Evolutionary conservation across 2,797 vertebrate species (phyloP), one percentile per base, ranked within the genome.

Genomic region (Microctenopoma steveboyesi): DNA sequence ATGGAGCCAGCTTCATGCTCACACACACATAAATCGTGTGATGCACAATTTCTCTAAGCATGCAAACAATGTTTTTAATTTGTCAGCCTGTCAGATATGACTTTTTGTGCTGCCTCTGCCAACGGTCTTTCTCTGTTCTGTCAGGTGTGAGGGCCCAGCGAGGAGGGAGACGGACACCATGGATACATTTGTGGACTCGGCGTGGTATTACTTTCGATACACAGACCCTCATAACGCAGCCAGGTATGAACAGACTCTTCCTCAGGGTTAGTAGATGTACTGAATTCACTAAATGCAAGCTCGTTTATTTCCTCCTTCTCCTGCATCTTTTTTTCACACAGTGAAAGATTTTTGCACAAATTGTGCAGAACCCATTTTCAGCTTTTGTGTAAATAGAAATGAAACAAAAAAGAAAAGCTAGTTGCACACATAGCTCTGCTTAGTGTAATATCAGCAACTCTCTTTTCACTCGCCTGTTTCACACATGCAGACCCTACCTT

Each of bases 131-230:
- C 4, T 72, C 37, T 64, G 54, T 53, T 43, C 27, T 72, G 39
- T 83, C 83, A 99, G 98, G 88, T 99, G 98, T 83, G 91, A 93
- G 33, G 91, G 94, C 58, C 88, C 95, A 22, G 97, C 97, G 10
- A 92, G 66, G 56, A 94, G 97, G 78, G 97, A 99, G 88, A 95
- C 95, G 0, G 97, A 99, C 85, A 99, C 98, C 52, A 99, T 99
- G 98, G 98, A 99, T 68, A 99, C 97, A 0, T 99, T 99, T 89
- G 98, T 99, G 55, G 98, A 99, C 83, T 99, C 97, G 0, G 92
- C 97, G 7, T 99, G 98, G 98, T 99, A 99, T 86, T 99, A 96
- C 90, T 92, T 99, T 74, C 93, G 97, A 91, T 99, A 97, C 88
- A 95, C 94, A 0, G 98, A 99, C 89, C 96, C 98, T 49, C 91